phyloP scores from a whole-genome alignment of 2,888 invertebrate species.

The Serrognathus titanus region DNA sequence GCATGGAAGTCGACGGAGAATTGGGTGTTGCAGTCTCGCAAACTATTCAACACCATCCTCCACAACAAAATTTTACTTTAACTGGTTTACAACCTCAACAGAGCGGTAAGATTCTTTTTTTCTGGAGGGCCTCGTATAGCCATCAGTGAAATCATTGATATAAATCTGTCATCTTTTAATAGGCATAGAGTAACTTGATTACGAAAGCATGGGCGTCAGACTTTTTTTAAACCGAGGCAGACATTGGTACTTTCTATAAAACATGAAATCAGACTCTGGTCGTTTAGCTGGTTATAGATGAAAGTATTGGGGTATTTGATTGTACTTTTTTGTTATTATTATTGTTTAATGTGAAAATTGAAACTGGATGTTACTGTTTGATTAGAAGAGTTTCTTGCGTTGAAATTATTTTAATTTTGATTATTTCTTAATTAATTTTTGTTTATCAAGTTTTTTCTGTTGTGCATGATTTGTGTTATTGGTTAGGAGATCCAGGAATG shows the following conservation, averaged over 20 bases:
- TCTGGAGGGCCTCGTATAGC: not conserved
- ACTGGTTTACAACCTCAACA: constrained; percentile 42
- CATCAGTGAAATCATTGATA: not conserved
- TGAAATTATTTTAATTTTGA: no score
- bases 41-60: constrained; percentile 70
- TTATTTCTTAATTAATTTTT: constrained; percentile 1
- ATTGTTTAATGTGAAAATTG: no score
- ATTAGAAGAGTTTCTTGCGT: no score
- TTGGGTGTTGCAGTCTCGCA: constrained; percentile 53
- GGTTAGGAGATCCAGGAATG: constrained; percentile 45
- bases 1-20: constrained; percentile 61
- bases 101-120: constrained; percentile 39
- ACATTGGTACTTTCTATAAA: no score
- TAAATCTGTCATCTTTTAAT: not conserved
- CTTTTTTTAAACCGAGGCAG: not conserved
- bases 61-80: constrained; percentile 59
- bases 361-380: no score
- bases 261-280: no score
- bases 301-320: not conserved
- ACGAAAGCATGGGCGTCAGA: not conserved
- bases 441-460: constrained; percentile 45
- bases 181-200: not conserved
- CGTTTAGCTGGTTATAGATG: not conserved
- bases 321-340: not conserved
- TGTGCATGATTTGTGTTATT: constrained; percentile 37